Conservation (phyloP, 2,888 invertebrate genomes). For the Terebella lapidaria region DNA sequence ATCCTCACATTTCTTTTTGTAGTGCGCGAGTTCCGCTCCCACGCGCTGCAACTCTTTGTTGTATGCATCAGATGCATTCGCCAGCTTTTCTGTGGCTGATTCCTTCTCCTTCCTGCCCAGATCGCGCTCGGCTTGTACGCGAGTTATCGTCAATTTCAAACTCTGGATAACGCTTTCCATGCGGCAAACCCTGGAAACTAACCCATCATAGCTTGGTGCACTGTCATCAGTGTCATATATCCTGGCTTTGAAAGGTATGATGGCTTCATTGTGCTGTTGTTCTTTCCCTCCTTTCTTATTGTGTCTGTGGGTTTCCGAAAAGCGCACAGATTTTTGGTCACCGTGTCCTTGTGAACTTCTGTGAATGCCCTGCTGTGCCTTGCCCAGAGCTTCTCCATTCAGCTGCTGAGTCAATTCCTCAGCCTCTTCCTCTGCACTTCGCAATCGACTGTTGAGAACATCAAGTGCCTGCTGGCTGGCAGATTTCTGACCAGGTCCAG, state of each 20-base stretch:
- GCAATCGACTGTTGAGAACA: conserved; percentile 4
- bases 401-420: conserved; percentile 7
- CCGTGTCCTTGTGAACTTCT: no score
- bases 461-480: conserved; percentile 1
- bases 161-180: conserved; percentile 42
- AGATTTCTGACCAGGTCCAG: no score
- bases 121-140: conserved; percentile 35
- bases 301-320: no score
- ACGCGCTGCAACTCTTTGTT: conserved; percentile 35
- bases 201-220: conserved; percentile 14
- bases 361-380: no score
- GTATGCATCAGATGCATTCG: conserved; percentile 30
- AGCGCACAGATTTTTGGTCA: no score
- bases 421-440: conserved; percentile 8
- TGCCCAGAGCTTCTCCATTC: no score
- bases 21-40: conserved; percentile 29
- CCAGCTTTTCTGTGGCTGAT: conserved; percentile 31
- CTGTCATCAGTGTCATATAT: not conserved
- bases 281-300: no score
- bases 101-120: conserved; percentile 29
- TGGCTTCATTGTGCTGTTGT: no score
- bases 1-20: conserved; percentile 31
- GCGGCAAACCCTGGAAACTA: conserved; percentile 33
- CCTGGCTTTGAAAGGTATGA: conserved; percentile 7
- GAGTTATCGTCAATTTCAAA: conserved; percentile 36